phyloP scores from a whole-genome alignment of 2,888 invertebrate genomes.

The Athalia cordata region DNA sequence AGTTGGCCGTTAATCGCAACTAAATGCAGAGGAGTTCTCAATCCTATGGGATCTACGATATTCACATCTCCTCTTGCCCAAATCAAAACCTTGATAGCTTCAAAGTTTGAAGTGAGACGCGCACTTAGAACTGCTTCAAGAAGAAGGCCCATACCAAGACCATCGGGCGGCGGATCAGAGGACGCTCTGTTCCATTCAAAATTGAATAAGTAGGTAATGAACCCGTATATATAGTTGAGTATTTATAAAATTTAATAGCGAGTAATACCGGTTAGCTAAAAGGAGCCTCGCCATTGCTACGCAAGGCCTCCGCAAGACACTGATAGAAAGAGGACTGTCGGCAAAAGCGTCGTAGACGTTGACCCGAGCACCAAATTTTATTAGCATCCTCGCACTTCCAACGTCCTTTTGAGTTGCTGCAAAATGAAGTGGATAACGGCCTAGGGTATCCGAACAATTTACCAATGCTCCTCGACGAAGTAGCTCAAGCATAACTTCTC shows the following conservation, averaged over 20 bases:
- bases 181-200: constrained; percentile 25
- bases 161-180: constrained; percentile 20
- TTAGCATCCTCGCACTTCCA: constrained; percentile 48
- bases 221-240: too few relatives aligned
- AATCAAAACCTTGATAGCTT: constrained; percentile 38
- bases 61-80: constrained; percentile 49
- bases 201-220: background rate
- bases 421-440: constrained; percentile 52
- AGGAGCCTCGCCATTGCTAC: constrained; percentile 51
- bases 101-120: constrained; percentile 1
- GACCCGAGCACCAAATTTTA: constrained; percentile 49
- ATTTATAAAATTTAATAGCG: background rate
- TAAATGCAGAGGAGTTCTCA: constrained; percentile 52
- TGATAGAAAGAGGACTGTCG: constrained; percentile 52
- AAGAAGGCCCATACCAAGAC: constrained; percentile 25
- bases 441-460: constrained; percentile 50
- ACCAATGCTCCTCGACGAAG: constrained; percentile 46
- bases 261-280: constrained; percentile 33
- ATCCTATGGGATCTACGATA: constrained; percentile 49
- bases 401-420: constrained; percentile 50
- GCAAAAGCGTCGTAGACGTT: constrained; percentile 51
- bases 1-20: constrained; percentile 51
- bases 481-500: constrained; percentile 47
- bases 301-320: constrained; percentile 51
- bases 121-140: constrained; percentile 34